Evolutionary conservation across 1,140 invertebrate species (phyloP), one percentile per base, ranked within the genome.

Genomic region (Bombus soroeensis): DNA sequence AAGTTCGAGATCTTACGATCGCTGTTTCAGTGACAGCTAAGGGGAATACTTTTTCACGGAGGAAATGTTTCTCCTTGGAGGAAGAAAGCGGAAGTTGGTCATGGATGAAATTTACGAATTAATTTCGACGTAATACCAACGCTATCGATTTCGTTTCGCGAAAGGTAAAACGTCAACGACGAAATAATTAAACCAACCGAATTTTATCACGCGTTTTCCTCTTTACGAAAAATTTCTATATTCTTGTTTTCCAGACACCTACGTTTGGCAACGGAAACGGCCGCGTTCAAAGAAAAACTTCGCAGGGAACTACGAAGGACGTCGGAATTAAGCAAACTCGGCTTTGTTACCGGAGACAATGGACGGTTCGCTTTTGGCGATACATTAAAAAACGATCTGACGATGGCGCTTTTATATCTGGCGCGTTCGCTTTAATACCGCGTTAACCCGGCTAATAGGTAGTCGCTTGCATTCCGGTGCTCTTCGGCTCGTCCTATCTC

Each of bases 31-130:
- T 10, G 25, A 71, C 68, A 13, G 12, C 25, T 25, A 28, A 4
- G 4, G 3, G 12, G 1, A 39, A 28, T 70, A 10, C 6, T 39
- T 70, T 18, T 22, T 3, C 64, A 34, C 15, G 15, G 32, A 34
- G 0, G 2, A 34, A 3, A 66, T 6, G n/a, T 28, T 64, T 13
- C 62, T 2, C 2, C n/a, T 2, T 0, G 22, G 0, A 3, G n/a
- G 12, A 66, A 22, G 47, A 18, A 32, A 64, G 15, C 62, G 62
- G 2, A 66, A 8, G 15, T 32, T 9, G 5, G 18, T 1, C 5
- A 18, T 6, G 15, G 43, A 47, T 3, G 1, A 8, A 68, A 68
- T 68, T 68, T 25, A 10, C 9, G 8, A 68, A 25, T 68, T 22
- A 9, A 25, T 10, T 9, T 32, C n/a, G 1, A 32, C 0, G 28